phyloP scores from a whole-genome alignment of 2,113 vertebrate genomes.

The Pteruthius melanotis region DNA sequence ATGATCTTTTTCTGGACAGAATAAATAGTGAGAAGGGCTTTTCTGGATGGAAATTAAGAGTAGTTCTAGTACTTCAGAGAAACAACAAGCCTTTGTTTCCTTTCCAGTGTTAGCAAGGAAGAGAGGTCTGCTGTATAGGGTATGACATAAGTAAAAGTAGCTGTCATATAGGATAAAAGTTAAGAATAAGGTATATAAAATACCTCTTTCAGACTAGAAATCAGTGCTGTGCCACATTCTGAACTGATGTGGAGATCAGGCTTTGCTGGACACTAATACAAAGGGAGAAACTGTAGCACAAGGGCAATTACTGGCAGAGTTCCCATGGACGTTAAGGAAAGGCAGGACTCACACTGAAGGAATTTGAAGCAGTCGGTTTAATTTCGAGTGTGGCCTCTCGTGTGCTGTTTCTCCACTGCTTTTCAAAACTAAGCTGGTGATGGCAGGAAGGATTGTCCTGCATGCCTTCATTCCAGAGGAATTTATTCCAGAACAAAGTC shows the following conservation, averaged over 20 bases:
- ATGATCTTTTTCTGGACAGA: neutral
- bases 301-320: neutral
- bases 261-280: neutral
- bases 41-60: neutral
- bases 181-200: neutral
- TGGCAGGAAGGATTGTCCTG: neutral
- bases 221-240: neutral
- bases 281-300: neutral
- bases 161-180: neutral
- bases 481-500: neutral
- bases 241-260: neutral
- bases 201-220: neutral
- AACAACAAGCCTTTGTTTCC: neutral
- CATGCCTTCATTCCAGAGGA: neutral
- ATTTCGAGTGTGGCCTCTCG: neutral
- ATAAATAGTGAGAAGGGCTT: neutral
- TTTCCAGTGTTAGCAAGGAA: neutral
- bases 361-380: neutral
- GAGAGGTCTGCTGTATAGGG: neutral
- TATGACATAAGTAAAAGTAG: neutral
- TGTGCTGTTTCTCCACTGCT: neutral
- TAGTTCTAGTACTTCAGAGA: neutral
- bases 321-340: neutral
- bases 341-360: conserved; percentile 24
- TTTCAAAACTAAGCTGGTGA: neutral